Percentiles rank a stretch among this genome's conserved stretches.
phyloP scores from a whole-genome alignment of 2,113 vertebrate species.

The Prunella fulvescens region DNA sequence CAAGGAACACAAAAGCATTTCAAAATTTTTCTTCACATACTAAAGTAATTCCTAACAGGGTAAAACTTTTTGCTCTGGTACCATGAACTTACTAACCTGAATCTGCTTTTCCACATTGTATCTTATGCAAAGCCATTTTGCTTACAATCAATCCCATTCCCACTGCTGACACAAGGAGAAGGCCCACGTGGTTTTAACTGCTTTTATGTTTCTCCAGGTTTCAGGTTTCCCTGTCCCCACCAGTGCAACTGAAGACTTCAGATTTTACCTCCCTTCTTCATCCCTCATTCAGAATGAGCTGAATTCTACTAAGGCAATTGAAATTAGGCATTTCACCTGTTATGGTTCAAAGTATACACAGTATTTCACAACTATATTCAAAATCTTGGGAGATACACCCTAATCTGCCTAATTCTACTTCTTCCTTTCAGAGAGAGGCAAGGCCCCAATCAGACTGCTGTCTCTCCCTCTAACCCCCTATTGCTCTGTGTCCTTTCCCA shows the following conservation, averaged over 20 bases:
- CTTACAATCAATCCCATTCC: background rate
- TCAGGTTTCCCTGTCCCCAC: background rate
- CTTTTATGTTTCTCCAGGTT: background rate
- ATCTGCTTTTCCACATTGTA: background rate
- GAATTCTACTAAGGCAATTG: background rate
- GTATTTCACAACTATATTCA: background rate
- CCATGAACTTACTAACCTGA: background rate
- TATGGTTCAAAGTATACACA: background rate
- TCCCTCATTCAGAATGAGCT: background rate
- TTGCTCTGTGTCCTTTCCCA: background rate
- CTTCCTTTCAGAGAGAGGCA: background rate
- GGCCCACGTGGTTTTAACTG: background rate
- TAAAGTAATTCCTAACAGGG: background rate
- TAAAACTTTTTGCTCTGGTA: background rate
- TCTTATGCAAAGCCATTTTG: background rate
- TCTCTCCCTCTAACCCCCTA: background rate
- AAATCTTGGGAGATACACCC: background rate
- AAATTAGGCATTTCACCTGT: background rate
- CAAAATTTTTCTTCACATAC: background rate
- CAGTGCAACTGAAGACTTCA: background rate
- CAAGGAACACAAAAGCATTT: background rate
- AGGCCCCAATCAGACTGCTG: background rate
- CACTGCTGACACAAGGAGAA: background rate
- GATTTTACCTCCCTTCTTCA: background rate
- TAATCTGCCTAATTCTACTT: background rate